Percentiles rank a stretch among this genome's conserved stretches.
These are phyloP conservation scores for Willisornis vidua DNA, from an alignment of 2,113 vertebrate species.

Conservation along the genomic window DNA sequence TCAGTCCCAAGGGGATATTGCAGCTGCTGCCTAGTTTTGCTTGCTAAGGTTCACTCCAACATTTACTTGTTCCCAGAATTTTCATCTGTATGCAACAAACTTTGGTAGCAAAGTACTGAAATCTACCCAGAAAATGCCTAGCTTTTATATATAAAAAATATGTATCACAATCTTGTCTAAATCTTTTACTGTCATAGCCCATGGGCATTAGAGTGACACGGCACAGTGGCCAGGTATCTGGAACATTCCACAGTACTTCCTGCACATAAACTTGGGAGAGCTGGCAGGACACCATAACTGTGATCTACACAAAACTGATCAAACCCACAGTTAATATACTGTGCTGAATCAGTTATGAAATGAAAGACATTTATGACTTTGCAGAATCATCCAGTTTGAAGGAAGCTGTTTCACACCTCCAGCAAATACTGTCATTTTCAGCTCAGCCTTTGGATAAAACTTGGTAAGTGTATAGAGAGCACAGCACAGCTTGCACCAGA, in stretches of 20 bases:
- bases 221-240: neutral
- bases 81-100: neutral
- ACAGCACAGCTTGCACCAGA: neutral
- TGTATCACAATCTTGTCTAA: neutral
- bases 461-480: neutral
- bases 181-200: neutral
- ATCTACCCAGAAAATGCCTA: neutral
- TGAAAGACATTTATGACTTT: neutral
- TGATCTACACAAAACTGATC: neutral
- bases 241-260: neutral
- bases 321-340: neutral
- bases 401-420: neutral
- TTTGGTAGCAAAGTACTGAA: neutral
- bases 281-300: fast-evolving
- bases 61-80: neutral
- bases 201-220: neutral
- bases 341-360: neutral
- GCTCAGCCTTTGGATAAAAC: neutral
- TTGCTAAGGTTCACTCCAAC: neutral
- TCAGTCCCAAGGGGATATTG: neutral
- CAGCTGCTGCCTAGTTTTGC: neutral
- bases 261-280: neutral
- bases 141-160: neutral
- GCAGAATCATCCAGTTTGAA: neutral
- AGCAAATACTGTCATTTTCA: neutral